Conservation (phyloP, 2,113 vertebrate species). For the Gallinago media region DNA sequence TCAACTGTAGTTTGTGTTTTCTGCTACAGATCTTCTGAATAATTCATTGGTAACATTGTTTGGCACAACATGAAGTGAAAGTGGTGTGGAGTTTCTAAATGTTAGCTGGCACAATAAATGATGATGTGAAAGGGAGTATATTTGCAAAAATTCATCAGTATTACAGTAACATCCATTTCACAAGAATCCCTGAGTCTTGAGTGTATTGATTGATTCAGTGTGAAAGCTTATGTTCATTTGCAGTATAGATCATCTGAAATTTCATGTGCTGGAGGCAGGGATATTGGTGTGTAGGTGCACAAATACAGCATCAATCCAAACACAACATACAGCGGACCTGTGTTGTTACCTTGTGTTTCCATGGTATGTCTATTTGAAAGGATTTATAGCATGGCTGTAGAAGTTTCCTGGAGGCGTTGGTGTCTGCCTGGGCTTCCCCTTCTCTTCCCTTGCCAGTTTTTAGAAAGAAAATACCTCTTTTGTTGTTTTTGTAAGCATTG, state of each 20-base stretch:
- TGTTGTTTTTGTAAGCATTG: neutral
- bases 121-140: neutral
- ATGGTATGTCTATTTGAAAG: neutral
- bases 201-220: constrained; percentile 15
- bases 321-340: neutral
- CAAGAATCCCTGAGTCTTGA: constrained; percentile 51
- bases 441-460: neutral
- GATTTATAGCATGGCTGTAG: neutral
- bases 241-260: constrained; percentile 36
- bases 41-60: neutral
- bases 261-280: neutral
- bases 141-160: constrained; percentile 21
- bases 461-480: neutral
- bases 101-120: neutral
- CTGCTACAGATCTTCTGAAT: neutral
- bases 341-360: neutral
- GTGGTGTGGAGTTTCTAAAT: neutral
- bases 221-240: constrained; percentile 46
- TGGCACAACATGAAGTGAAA: neutral
- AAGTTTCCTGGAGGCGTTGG: neutral
- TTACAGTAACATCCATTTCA: neutral
- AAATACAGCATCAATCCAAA: neutral
- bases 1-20: neutral
- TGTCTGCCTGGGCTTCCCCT: neutral
- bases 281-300: neutral